Percentiles rank a stretch among this genome's conserved stretches.
phyloP scores from a whole-genome alignment of 2,888 invertebrate species.

The Drosophila formosana region DNA sequence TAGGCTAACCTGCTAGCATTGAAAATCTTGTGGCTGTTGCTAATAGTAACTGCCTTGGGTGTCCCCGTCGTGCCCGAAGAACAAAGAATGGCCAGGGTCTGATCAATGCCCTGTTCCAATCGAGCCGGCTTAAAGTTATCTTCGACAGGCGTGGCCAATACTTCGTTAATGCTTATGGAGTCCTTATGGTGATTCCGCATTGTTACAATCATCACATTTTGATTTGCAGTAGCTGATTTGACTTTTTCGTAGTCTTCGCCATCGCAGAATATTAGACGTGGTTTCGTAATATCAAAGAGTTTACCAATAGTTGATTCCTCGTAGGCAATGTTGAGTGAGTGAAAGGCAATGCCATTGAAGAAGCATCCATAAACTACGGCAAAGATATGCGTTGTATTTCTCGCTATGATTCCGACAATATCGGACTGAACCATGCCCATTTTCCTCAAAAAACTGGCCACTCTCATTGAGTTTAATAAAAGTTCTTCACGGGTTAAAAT shows the following conservation, averaged over 20 bases:
- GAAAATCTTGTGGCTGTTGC: conserved; percentile 44
- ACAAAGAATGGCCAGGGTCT: conserved; percentile 78
- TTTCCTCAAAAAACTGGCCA: conserved; percentile 63
- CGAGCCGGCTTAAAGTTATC: conserved; percentile 56
- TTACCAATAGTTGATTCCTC: conserved; percentile 55
- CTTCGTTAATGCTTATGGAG: conserved; percentile 43
- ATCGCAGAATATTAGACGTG: conserved; percentile 65
- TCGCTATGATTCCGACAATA: conserved; percentile 73
- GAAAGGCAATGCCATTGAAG: conserved; percentile 72
- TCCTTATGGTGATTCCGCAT: conserved; percentile 54
- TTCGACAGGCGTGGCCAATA: conserved; percentile 42
- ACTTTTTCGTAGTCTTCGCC: conserved; percentile 62
- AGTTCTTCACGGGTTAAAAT: conserved; percentile 58
- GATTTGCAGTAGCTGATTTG: conserved; percentile 27
- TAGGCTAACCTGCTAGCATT: conserved; percentile 27
- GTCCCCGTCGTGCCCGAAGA: conserved; percentile 82
- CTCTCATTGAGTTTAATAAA: conserved; percentile 56
- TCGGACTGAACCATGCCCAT: conserved; percentile 66
- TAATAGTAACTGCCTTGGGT: conserved; percentile 77
- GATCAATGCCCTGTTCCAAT: conserved; percentile 69
- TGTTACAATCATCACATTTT: conserved; percentile 52
- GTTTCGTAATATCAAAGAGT: conserved; percentile 65
- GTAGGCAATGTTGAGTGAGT: conserved; percentile 62
- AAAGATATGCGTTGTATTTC: conserved; percentile 70
- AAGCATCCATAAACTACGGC: conserved; percentile 72